Percentiles rank a stretch among this genome's conserved stretches.
Evolutionary conservation across 2,113 vertebrate genomes (phyloP).

Genomic region (Myrmecophaga tridactyla): DNA sequence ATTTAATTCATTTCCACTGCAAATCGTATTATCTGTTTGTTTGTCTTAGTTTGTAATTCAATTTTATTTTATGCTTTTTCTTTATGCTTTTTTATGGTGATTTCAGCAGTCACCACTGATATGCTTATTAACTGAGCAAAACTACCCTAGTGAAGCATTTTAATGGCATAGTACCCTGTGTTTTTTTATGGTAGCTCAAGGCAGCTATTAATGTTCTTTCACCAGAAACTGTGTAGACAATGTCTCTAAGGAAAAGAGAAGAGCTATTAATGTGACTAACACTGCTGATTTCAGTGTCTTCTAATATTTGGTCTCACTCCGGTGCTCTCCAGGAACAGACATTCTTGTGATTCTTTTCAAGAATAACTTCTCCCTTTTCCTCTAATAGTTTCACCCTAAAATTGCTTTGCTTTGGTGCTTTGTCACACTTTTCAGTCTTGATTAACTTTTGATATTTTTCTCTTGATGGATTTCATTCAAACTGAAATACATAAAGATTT

Average conservation of each 20-base stretch:
- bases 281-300: not conserved
- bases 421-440: too few relatives aligned
- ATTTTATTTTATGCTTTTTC: not conserved
- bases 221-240: not conserved
- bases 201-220: not conserved
- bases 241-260: not conserved
- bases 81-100: not conserved
- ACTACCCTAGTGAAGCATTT: not conserved
- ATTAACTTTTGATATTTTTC: too few relatives aligned
- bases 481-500: too few relatives aligned
- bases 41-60: not conserved
- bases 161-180: not conserved
- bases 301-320: not conserved
- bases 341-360: not conserved
- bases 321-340: not conserved
- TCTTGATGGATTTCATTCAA: too few relatives aligned
- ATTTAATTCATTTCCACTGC: not conserved
- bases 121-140: not conserved
- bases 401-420: not conserved
- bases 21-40: not conserved
- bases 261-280: not conserved
- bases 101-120: not conserved
- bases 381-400: too few relatives aligned
- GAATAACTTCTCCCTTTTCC: not conserved
- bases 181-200: not conserved